phyloP scores from a whole-genome alignment of 2,113 vertebrate genomes.

The Saguinus midas region DNA sequence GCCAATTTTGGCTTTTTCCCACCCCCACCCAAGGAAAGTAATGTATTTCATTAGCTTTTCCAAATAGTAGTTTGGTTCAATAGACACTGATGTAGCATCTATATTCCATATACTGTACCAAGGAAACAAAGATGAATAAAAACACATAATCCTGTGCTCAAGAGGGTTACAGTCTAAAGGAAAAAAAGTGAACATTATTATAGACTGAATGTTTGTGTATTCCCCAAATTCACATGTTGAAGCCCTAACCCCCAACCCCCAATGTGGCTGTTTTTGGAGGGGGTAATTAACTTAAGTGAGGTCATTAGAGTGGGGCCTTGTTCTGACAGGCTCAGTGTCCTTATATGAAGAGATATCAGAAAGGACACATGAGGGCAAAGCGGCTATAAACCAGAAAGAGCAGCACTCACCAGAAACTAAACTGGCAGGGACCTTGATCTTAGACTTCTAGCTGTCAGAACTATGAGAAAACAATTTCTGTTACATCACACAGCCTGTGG shows the following conservation, averaged over 20 bases:
- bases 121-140: slow-evolving; percentile 22
- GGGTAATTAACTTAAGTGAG: too few relatives aligned
- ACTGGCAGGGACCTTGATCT: neutral
- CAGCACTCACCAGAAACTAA: neutral
- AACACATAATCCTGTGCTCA: neutral
- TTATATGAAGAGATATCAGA: neutral
- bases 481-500: too few relatives aligned
- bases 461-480: too few relatives aligned
- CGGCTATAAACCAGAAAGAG: neutral
- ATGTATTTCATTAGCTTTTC: neutral
- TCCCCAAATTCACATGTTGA: too few relatives aligned
- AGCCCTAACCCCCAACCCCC: too few relatives aligned
- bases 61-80: neutral
- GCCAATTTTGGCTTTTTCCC: neutral
- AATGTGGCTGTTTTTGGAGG: too few relatives aligned
- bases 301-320: too few relatives aligned
- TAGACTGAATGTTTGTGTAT: too few relatives aligned
- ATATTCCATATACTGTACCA: neutral
- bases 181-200: neutral
- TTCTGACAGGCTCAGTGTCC: too few relatives aligned
- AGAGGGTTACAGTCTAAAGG: neutral
- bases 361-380: neutral
- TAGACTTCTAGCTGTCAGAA: too few relatives aligned
- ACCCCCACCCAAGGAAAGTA: neutral
- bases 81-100: neutral